Percentiles rank a stretch among this genome's conserved stretches.
Evolutionary conservation across 1,140 invertebrate genomes (phyloP).

Genomic region (Philotrypesis tridentata): DNA sequence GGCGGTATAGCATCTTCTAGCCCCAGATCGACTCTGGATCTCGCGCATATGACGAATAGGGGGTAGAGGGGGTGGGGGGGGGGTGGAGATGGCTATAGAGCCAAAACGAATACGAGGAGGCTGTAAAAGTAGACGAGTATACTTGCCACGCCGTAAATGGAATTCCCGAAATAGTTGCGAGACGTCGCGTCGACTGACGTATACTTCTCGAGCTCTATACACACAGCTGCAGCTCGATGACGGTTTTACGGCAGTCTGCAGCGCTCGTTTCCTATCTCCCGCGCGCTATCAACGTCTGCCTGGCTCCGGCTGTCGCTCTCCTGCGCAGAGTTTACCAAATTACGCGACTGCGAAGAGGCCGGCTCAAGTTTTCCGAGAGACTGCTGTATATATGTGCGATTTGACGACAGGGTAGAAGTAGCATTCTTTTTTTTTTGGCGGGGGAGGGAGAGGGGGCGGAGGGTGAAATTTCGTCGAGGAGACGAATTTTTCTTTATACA

Average conservation of each 20-base stretch:
- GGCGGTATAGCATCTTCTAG: too few species aligned
- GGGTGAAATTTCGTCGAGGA: too few species aligned
- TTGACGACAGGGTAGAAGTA: too few species aligned
- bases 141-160: slow-evolving; percentile 21
- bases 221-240: not conserved
- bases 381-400: too few species aligned
- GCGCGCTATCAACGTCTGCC: not conserved
- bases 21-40: too few species aligned
- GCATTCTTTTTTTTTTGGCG: too few species aligned
- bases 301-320: not conserved
- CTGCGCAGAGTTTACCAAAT: not conserved
- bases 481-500: too few species aligned
- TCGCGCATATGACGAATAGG: too few species aligned
- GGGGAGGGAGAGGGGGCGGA: too few species aligned
- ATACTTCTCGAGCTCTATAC: not conserved
- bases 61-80: too few species aligned
- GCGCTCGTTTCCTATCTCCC: not conserved
- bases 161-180: slow-evolving; percentile 37
- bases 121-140: not conserved
- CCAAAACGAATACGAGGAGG: too few species aligned
- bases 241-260: slow-evolving; percentile 20
- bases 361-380: too few species aligned
- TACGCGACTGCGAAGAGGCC: not conserved
- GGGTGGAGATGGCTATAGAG: not conserved
- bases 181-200: not conserved